Base-by-base conservation (phyloP, 2,797 vertebrate species). In the Gymnocypris eckloni region DNA sequence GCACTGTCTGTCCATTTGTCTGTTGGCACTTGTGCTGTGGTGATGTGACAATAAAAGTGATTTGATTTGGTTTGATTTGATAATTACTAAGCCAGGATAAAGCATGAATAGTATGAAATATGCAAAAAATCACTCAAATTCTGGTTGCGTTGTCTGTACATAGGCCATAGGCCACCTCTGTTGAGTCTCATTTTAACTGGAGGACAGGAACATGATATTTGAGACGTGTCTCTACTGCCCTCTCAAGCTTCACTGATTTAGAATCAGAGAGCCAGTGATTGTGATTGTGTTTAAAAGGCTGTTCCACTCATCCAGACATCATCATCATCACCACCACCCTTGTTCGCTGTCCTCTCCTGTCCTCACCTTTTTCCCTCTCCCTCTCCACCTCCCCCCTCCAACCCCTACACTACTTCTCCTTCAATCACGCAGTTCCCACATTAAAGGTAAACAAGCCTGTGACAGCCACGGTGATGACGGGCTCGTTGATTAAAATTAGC, bases 401-500 rank as follows among this genome's bases (percentile, higher is more conserved):
- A 33, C 56, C 8, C 39, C 77, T 15, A 16, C 16, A 52, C 28
- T 43, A 54, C 93, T 93, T 95, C 94, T 95, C 95, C 94, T 95
- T 95, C 96, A 97, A 99, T 98, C 97, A 98, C 95, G 91, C 89
- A 91, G 93, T 92, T 90, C 85, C 70, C 88, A 92, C 95, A 96
- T 96, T 95, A 95, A 94, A 96, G 92, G 93, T 92, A 98, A 97
- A 97, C 96, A 96, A 94, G 91, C 94, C 94, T 92, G 88, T 96
- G 96, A 95, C 95, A 95, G 96, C 86, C 84, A 89, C 93, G 91
- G 93, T 92, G 95, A 96, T 94, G 96, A 97, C 96, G 96, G 94
- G 85, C 95, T 90, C 28, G 92, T 94, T 97, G 97, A 98, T 97
- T 97, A 96, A 95, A 98, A 98, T 97, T 92, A 96, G 95, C 94